Base-by-base conservation (phyloP, 30 jellyfish, hydroid and myxozoan species). In the Sanderia malayensis region DNA sequence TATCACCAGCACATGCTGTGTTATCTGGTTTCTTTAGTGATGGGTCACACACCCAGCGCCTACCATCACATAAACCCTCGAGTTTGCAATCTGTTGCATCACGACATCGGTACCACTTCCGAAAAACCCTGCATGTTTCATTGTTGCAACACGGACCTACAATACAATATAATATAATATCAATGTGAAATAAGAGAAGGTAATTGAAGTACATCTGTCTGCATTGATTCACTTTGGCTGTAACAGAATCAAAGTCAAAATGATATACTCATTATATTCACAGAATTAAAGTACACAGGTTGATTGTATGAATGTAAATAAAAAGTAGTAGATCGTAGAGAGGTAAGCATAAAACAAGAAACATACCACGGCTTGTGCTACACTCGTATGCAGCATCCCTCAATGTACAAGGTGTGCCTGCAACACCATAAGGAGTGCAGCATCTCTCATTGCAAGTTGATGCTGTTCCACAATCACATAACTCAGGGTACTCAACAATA, bases 381-480 rank as follows among this genome's bases (percentile, higher is more conserved):
- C 97, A 89, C 44, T 78, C 78, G 68, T 84, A 89, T 3, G 96
- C 97, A 25, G 44, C 85, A 53, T 63, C 59, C 44, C 92, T 86
- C 64, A 89, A 44, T 3, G 89, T 76, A 61, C 97, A 89, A 26
- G 96, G 95, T 68, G 80, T 68, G 37, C 95, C 95, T 32, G 86
- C 67, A 28, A 82, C 85, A 27, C 95, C 97, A 65, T 75, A 76
- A 0, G 97, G 97, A 23, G 95, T 83, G 70, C 97, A 89, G 69
- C 97, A 89, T 34, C 82, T 46, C 53, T 89, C 97, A 10, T 44
- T 81, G 82, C 97, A 89, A 9, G 97, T 89, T 46, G 94, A 27
- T 0, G 83, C 94, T 55, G 95, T 76, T 0, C 97, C 97, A 60
- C 97, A 89, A 30, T 89, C 97, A 71, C 97, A 89, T 8, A 82